Evolutionary conservation across 2,113 vertebrate genomes (phyloP).

Genomic region (Alces alces): DNA sequence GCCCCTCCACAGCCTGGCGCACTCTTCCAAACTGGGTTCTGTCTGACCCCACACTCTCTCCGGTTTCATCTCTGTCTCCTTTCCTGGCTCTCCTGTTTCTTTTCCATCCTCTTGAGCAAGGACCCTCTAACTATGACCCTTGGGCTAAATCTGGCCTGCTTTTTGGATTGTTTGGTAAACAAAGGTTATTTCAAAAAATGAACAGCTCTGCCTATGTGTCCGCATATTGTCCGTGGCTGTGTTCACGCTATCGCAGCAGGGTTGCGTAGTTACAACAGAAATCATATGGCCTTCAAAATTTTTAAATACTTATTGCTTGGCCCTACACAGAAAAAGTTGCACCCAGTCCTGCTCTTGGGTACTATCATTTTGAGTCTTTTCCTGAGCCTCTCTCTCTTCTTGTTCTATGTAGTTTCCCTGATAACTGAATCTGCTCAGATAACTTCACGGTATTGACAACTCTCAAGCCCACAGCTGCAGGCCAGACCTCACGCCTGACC

Average conservation of each 20-base stretch:
- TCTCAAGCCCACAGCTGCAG: not conserved
- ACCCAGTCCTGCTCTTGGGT: not conserved
- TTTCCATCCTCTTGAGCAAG: not conserved
- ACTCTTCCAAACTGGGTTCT: not conserved
- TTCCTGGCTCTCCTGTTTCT: not conserved
- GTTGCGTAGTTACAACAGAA: not conserved
- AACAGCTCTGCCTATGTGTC: not conserved
- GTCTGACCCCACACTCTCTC: not conserved
- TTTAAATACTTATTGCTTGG: not conserved
- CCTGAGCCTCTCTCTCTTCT: not conserved
- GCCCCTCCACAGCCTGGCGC: not conserved
- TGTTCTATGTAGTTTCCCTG: not conserved
- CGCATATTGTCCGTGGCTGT: not conserved
- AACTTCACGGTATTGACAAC: not conserved
- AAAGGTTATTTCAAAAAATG: not conserved
- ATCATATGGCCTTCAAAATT: not conserved
- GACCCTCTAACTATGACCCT: not conserved
- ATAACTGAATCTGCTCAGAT: not conserved
- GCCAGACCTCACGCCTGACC: not conserved
- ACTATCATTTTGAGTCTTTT: not conserved
- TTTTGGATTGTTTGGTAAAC: not conserved
- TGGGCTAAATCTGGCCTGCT: not conserved
- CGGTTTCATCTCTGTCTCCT: not conserved
- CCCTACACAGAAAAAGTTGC: not conserved
- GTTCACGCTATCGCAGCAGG: not conserved